These are phyloP conservation scores for Tachyglossus aculeatus DNA, from an alignment of 2,797 vertebrate genomes.

Conservation along the genomic window DNA sequence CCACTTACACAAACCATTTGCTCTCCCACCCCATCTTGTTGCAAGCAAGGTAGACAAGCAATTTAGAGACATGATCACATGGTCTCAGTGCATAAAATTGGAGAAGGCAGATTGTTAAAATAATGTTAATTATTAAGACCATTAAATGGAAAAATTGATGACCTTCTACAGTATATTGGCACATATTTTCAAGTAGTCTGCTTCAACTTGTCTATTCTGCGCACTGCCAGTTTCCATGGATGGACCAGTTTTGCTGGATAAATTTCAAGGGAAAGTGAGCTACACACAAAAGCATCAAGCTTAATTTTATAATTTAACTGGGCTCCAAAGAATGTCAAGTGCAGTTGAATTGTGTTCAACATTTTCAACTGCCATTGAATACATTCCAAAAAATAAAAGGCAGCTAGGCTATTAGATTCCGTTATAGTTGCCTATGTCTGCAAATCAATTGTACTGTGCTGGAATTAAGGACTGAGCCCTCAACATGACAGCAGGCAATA, in stretches of 20 bases:
- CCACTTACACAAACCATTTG: no score
- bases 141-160: no score
- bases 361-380: slow-evolving; percentile 34
- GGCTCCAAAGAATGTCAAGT: slow-evolving; percentile 36
- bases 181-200: no score
- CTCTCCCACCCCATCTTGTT: no score
- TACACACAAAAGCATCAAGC: slow-evolving; percentile 30
- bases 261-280: slow-evolving; percentile 25
- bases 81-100: no score
- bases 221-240: slow-evolving; percentile 15
- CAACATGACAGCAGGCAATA: slow-evolving; percentile 32
- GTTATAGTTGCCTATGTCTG: slow-evolving; percentile 43
- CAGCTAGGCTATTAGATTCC: slow-evolving; percentile 50
- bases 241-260: slow-evolving; percentile 30
- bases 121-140: no score
- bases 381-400: slow-evolving; percentile 45
- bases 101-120: no score
- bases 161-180: no score
- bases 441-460: slow-evolving; percentile 51
- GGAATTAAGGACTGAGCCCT: slow-evolving; percentile 52
- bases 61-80: no score
- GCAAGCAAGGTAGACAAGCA: no score
- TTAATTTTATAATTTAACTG: slow-evolving; percentile 54
- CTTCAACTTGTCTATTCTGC: neutral
- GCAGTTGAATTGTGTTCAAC: slow-evolving; percentile 27